Base-by-base conservation (phyloP, 2,888 invertebrate species). In the Tinea trinotella region DNA sequence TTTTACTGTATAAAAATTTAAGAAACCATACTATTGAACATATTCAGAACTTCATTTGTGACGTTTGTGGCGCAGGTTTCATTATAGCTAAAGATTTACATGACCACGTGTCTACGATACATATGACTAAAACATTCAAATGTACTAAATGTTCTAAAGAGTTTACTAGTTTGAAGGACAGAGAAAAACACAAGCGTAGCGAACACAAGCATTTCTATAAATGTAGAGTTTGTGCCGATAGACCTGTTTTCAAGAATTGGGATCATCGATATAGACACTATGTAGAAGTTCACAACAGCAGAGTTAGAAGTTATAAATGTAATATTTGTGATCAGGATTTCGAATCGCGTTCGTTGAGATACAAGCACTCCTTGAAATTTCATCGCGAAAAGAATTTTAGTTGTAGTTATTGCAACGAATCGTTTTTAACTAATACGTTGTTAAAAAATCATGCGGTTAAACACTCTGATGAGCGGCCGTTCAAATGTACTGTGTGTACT, bases 351-450 rank as follows among this genome's bases (percentile, higher is more conserved):
- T 36, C 49, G 17, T 30, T 52, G 56, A 84, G 84, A 59, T 84
- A 84, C 54, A 84, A 84, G 12, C 84, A 84, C 52, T 82, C 83
- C 52, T 81, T 83, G 0, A 82, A 81, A 59, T 76, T 77, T 0
- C 86, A 86, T 60, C 63, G 85, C 5, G 76, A 75, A 5, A 84
- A 75, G 70, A 88, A 76, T 59, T 87, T 77, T 58, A 76, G 83
- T 0, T 89, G 88, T 53, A 76, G 71, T 0, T 78, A 76, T 58
- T 89, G 89, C 60, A 71, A 84, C 2, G 19, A 46, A 12, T 30
- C 36, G 18, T 17, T 13, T 15, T 4, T 22, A 3, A 44, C 44
- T 13, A 53, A 19, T 13, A 6, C 2, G 17, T 13, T 13, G 3
- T 52, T 52, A 18, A 35, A 34, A 17, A n/a, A 13, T 30, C 35